Percentiles rank a stretch among this genome's conserved stretches.
Conservation (phyloP, 1,140 invertebrate genomes). For the Neodiprion virginianus region DNA sequence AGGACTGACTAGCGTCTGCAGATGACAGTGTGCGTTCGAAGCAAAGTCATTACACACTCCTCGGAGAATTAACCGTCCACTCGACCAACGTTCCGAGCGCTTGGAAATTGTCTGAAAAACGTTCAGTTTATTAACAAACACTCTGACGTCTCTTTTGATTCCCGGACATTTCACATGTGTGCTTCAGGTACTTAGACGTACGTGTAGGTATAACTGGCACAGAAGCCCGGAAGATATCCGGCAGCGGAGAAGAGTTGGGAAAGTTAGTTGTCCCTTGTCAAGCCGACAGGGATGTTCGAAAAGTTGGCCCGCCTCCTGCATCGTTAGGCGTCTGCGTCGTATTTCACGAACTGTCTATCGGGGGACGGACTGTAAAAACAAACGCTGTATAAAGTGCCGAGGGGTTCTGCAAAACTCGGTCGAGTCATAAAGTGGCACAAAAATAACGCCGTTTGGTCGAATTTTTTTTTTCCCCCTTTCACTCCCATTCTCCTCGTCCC, state of each 20-base stretch:
- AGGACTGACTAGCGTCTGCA: background rate
- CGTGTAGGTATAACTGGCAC: background rate
- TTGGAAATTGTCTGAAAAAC: too few relatives aligned
- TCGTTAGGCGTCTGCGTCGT: background rate
- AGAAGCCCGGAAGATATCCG: too few relatives aligned
- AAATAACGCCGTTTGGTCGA: background rate
- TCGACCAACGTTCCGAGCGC: slow-evolving; percentile 15
- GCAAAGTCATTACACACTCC: slow-evolving; percentile 36
- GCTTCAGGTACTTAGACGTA: background rate
- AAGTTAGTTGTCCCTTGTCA: slow-evolving; percentile 2
- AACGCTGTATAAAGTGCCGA: slow-evolving; percentile 4
- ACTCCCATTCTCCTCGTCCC: background rate
- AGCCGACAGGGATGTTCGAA: background rate
- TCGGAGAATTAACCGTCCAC: slow-evolving; percentile 45
- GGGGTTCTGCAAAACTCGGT: background rate
- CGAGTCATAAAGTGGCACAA: background rate
- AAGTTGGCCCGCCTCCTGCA: background rate
- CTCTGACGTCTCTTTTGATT: slow-evolving; percentile 15
- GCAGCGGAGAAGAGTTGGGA: background rate
- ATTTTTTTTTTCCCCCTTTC: too few relatives aligned
- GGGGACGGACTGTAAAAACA: slow-evolving; percentile 5
- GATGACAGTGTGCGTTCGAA: background rate
- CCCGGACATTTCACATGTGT: slow-evolving; percentile 11
- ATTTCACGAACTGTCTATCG: slow-evolving; percentile 7
- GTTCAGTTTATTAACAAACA: background rate